A percentile compares a stretch with the other conserved stretches of the same genome.
phyloP scores from a whole-genome alignment of 2,888 invertebrate genomes.

The Meiosimyza platycephala region DNA sequence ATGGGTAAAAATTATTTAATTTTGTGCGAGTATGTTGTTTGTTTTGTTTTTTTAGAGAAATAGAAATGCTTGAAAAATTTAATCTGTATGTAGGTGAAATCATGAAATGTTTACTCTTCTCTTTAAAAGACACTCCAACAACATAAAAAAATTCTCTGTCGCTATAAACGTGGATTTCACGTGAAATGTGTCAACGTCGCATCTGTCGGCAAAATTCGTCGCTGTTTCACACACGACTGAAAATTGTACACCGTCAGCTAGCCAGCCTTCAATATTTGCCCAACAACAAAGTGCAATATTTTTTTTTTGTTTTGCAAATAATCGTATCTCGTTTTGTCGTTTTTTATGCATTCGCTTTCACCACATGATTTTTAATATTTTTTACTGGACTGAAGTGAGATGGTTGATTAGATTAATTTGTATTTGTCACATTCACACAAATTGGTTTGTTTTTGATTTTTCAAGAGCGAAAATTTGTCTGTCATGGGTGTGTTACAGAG shows the following conservation, averaged over 20 bases:
- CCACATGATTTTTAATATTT: constrained; percentile 10
- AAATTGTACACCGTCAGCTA: constrained; percentile 3
- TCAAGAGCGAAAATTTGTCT: no score
- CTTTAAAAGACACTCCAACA: neutral
- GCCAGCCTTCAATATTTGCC: constrained; percentile 7
- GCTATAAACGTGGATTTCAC: constrained; percentile 33
- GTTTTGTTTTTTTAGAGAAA: neutral
- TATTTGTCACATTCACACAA: constrained; percentile 17
- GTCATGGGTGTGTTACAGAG: no score
- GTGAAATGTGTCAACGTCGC: constrained; percentile 50
- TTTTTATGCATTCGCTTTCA: constrained; percentile 17
- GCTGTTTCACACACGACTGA: constrained; percentile 11
- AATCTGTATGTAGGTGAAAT: constrained; percentile 15
- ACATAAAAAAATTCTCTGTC: constrained; percentile 1
- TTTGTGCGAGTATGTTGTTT: neutral
- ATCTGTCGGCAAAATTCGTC: constrained; percentile 22
- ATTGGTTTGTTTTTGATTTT: neutral
- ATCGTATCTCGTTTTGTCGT: neutral
- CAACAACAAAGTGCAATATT: constrained; percentile 26
- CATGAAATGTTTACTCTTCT: neutral
- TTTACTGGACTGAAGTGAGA: constrained; percentile 10
- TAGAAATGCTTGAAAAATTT: constrained; percentile 4
- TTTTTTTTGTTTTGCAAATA: constrained; percentile 17
- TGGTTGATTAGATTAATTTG: constrained; percentile 2
- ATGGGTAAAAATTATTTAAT: no score